Base-by-base conservation (phyloP, 2,113 vertebrate species). In the Cettia cetti region DNA sequence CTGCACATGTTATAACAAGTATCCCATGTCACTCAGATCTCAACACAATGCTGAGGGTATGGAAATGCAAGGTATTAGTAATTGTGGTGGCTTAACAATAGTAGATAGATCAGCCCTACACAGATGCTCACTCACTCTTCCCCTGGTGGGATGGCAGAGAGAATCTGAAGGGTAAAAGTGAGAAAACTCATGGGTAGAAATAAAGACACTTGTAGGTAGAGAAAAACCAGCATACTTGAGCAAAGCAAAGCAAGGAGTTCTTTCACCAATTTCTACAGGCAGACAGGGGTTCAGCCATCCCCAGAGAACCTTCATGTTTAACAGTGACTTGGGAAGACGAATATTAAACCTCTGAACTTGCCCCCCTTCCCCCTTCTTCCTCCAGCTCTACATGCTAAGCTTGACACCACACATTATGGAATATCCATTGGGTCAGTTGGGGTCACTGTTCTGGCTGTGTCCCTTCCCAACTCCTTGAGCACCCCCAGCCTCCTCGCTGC, bases 1-100 rank as follows among this genome's bases (percentile, higher is more conserved):
- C 88, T 96, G 86, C 94, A 96, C 95, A 89, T 92, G 96, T 96
- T 96, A 69, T 74, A 95, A 78, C 94, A 96, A 93, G 92, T 94
- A 96, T 91, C 83, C 65, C 31, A 35, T 91, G 93, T 87, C 94
- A 92, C 49, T 53, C 59, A 76, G 72, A 87, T 85, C 53, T 82
- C 68, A 94, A 27, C 59, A 90, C 4, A 1, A 11, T 70, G 40
- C 54, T 63, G 53, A 95, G 86, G 49, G 64, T 86, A 82, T 28
- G 54, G 86, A 91, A 90, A 85, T 74, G 72, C 75, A 95, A 72
- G 50, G 83, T 90, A 89, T 90, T 90, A 84, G 42, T 69, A 89
- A 66, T 8, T 77, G 24, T 45, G 20, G 7, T 57, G 24, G 9
- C 57, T 91, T 78, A 84, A 78, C 47, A 4, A 6, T 3, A 1